Base-by-base conservation (phyloP, 1,140 invertebrate genomes). In the Meloidogyne exigua region DNA sequence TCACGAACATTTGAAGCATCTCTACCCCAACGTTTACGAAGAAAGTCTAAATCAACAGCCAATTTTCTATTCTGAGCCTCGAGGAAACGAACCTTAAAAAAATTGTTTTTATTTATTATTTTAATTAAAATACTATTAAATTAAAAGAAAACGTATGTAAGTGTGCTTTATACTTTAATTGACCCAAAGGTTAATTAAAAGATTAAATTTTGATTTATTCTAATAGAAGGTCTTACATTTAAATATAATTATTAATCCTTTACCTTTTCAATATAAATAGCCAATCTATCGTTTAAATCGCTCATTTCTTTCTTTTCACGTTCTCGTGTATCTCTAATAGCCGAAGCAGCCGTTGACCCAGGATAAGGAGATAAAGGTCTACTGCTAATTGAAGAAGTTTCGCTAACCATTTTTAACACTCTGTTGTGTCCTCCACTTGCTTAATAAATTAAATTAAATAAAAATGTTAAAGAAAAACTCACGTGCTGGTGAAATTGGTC, bases 221-320 rank as follows among this genome's bases (percentile, higher is more conserved):
- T 28, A n/a, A n/a, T 32, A 74, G n/a, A n/a, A n/a, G n/a, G n/a
- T n/a, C n/a, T n/a, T n/a, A n/a, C n/a, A n/a, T n/a, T n/a, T n/a
- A n/a, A n/a, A n/a, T n/a, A n/a, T n/a, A n/a, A n/a, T n/a, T n/a
- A 28, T 49, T 32, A 57, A 21, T 63, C 32, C 32, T 63, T 39
- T 9, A 82, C 84, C 75, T 90, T 85, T 75, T 90, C 90, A 77
- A 90, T 90, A 84, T 90, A 90, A 77, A 79, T 84, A 74, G 89
- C 90, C 73, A 90, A 88, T 65, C 89, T 85, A 80, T 90, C 89
- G 80, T 90, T 90, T 76, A 90, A 80, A 72, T 89, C 89, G 76
- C 88, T 88, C 85, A 90, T 87, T 69, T 90, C 89, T 78, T 89
- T 89, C 86, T 90, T 90, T 79, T 90, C 89, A 73, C 87, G 88